Conservation (phyloP, 2,113 vertebrate species). For the Pseudorasbora parva region DNA sequence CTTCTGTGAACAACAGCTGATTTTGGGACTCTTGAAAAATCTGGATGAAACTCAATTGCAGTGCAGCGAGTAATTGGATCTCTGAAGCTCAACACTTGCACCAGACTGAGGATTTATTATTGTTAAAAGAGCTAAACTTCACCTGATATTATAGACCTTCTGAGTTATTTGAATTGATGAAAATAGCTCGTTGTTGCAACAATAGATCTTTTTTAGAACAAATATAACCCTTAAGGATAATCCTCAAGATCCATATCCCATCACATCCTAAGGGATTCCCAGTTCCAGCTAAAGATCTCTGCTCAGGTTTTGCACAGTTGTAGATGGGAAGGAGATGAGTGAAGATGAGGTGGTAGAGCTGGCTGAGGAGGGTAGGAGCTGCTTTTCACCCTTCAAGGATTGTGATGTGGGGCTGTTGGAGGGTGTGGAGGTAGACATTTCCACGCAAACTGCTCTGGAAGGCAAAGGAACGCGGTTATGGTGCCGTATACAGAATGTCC, state of each 20-base stretch:
- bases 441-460: background rate
- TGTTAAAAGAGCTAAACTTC: slow-evolving; percentile 2
- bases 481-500: slow-evolving; percentile 32
- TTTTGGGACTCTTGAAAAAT: background rate
- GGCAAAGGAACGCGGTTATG: slow-evolving; percentile 41
- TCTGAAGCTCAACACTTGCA: background rate
- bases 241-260: background rate
- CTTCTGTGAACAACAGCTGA: background rate
- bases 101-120: background rate
- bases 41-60: background rate
- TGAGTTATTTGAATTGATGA: background rate
- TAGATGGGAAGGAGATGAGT: slow-evolving; percentile 20
- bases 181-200: background rate
- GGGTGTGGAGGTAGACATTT: background rate
- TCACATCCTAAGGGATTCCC: background rate
- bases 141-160: background rate
- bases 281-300: background rate
- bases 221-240: background rate
- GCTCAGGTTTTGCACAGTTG: background rate
- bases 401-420: background rate
- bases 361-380: background rate
- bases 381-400: background rate
- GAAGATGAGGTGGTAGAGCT: background rate
- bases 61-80: slow-evolving; percentile 11
- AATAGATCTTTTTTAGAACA: background rate